Conservation (phyloP, 2,113 vertebrate species). For the Conger conger region DNA sequence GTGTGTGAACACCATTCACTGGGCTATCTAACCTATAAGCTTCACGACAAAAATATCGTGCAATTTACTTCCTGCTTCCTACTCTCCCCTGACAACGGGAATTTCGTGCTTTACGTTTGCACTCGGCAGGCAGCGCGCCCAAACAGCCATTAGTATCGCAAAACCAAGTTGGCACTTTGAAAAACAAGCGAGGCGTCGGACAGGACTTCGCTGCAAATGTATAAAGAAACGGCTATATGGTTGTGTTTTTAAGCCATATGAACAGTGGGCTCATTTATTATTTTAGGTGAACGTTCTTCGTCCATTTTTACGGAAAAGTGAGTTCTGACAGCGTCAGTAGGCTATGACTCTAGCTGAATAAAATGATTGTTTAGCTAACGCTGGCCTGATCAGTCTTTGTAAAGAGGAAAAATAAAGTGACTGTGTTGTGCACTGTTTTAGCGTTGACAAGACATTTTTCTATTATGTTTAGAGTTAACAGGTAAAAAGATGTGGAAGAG, state of each 20-base stretch:
- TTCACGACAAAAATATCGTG: slow-evolving; percentile 7
- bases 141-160: slow-evolving; percentile 39
- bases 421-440: not conserved
- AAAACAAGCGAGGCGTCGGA: slow-evolving; percentile 21
- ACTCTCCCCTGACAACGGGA: slow-evolving; percentile 57
- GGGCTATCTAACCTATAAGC: not conserved
- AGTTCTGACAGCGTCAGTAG: no score
- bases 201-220: not conserved
- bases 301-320: not conserved
- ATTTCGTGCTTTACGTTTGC: slow-evolving; percentile 55
- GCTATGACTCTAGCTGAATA: not conserved
- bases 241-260: not conserved
- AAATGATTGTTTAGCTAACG: not conserved
- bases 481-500: not conserved
- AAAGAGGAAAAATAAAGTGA: no score
- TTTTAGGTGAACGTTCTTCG: not conserved
- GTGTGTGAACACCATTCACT: not conserved
- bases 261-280: not conserved
- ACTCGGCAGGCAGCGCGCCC: slow-evolving; percentile 35
- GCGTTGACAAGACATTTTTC: not conserved
- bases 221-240: not conserved
- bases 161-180: slow-evolving; percentile 43
- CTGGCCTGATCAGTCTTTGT: not conserved
- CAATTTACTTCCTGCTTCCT: slow-evolving; percentile 65
- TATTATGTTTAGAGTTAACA: not conserved